Base-by-base conservation (phyloP, 2,888 invertebrate genomes). In the Drosophila tripunctata region DNA sequence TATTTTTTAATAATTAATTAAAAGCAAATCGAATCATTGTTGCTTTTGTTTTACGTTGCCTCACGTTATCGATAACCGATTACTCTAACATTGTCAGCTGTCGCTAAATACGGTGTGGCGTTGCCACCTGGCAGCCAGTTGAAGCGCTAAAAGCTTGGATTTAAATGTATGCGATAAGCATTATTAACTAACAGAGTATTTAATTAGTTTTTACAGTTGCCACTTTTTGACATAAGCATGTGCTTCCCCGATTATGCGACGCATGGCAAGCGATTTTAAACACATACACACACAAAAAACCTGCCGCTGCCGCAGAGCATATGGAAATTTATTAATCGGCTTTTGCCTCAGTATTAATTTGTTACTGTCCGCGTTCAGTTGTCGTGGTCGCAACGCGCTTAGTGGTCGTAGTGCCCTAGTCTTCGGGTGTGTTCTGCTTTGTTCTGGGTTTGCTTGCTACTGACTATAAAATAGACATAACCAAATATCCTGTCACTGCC, bases 281-380 rank as follows among this genome's bases (percentile, higher is more conserved):
- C 10, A n/a, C 21, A 4, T 2, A 4, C 15, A 1, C 8, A 17
- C 30, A 15, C 5, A 12, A 12, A 22, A 5, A 24, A 2, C 15
- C 14, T 3, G 22, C 43, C 12, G 4, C 22, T 15, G 1, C 22
- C 14, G 1, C 14, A 47, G 19, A 22, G 27, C 27, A 35, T 3
- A 30, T 15, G 14, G 27, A n/a, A 22, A 30, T 47, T 69, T 44
- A 55, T 52, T 45, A 67, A 66, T 57, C 55, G 43, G 38, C 30
- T 45, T 70, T 30, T 31, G 38, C 31, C 27, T 81, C 69, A 82
- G 81, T 83, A 81, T 78, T 84, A 73, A 65, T 57, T 67, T 74
- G 62, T 33, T 14, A 45, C 50, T 72, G 75, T 27, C 67, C 33
- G 69, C 50, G 75, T 63, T 66, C 57, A 36, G 87, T 61, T 19